Conservation (phyloP, 2,888 invertebrate genomes). For the Sphaeridia pumilis region DNA sequence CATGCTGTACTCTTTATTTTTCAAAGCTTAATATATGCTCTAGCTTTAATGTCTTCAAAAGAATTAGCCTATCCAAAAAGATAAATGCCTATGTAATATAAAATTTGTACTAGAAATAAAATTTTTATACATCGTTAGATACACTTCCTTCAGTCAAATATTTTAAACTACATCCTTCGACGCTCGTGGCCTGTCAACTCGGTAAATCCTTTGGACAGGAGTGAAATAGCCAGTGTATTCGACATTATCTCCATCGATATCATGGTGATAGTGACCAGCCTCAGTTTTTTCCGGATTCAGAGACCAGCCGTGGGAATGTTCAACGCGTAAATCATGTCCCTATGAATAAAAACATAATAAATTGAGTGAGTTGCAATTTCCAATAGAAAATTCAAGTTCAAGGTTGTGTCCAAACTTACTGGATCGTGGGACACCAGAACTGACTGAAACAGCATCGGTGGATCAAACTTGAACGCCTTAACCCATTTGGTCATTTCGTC, state of each 20-base stretch:
- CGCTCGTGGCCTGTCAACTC: conserved; percentile 58
- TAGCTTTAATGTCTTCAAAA: too few species aligned
- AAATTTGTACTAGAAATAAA: background rate
- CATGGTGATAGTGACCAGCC: conserved; percentile 95
- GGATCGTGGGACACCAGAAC: conserved; percentile 75
- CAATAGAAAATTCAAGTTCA: background rate
- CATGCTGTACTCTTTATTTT: too few species aligned
- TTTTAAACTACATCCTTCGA: conserved; percentile 52
- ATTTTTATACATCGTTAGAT: background rate
- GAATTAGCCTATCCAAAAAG: too few species aligned
- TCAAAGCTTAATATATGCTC: too few species aligned
- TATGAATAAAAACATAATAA: conserved; percentile 38
- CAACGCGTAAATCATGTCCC: conserved; percentile 80
- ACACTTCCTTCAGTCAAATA: conserved; percentile 66
- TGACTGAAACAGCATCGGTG: conserved; percentile 77
- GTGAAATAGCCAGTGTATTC: conserved; percentile 85
- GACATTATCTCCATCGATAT: conserved; percentile 74
- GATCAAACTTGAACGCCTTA: conserved; percentile 77
- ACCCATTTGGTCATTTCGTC: conserved; percentile 75
- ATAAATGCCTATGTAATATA: too few species aligned
- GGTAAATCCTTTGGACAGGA: conserved; percentile 57
- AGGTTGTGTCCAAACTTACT: conserved; percentile 43
- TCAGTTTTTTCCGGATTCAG: conserved; percentile 70
- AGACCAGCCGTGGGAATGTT: conserved; percentile 71
- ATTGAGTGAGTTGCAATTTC: background rate